Evolutionary conservation across 1,140 invertebrate species (phyloP).

Genomic region (Brachionus sp.): DNA sequence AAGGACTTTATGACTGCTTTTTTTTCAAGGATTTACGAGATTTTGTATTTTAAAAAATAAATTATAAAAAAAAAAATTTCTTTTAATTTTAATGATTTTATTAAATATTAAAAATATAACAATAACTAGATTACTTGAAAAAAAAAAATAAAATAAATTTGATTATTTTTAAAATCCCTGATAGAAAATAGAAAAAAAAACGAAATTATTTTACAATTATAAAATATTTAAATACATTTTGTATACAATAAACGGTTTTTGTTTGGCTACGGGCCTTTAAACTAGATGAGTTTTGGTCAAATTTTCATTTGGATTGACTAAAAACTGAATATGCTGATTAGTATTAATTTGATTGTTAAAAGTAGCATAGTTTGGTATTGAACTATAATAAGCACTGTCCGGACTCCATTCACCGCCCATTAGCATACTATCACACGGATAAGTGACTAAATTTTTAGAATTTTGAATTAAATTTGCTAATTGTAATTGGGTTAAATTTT

Average conservation of each 20-base stretch:
- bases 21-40: too few species aligned
- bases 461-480: not conserved
- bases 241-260: not conserved
- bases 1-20: too few species aligned
- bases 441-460: not conserved
- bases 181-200: not conserved
- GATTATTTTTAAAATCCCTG: not conserved
- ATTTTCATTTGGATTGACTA: not conserved
- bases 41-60: too few species aligned
- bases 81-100: not conserved
- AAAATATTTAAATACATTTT: not conserved
- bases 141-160: not conserved
- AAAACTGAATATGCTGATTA: conserved; percentile 28
- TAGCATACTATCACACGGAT: not conserved
- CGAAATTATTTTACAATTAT: not conserved
- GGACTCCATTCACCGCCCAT: conserved; percentile 38
- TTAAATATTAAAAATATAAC: conserved; percentile 8
- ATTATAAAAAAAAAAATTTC: not conserved
- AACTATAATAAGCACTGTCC: conserved; percentile 39
- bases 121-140: not conserved
- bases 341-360: not conserved
- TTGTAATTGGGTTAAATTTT: conserved; percentile 16
- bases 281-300: conserved; percentile 21
- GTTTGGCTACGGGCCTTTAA: not conserved
- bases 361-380: conserved; percentile 40